Base-by-base conservation (phyloP, 37 sponge, comb jelly and placozoan species). In the Lycopodina hypogea region DNA sequence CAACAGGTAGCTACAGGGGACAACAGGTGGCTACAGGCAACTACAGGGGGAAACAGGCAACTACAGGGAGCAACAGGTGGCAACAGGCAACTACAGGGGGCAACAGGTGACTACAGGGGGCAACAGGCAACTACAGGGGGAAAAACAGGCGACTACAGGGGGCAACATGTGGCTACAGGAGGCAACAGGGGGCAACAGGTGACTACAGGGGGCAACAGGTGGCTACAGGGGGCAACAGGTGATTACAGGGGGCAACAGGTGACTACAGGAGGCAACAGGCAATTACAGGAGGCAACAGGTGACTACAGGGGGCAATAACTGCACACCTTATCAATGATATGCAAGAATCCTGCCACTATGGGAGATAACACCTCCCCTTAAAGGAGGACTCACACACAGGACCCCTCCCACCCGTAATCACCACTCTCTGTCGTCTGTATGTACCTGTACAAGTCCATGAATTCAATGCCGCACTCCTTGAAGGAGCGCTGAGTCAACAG, bases 381-480 rank as follows among this genome's bases (percentile, higher is more conserved):
- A n/a, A n/a, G n/a, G n/a, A n/a, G n/a, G n/a, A n/a, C n/a, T n/a
- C n/a, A n/a, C n/a, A n/a, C n/a, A n/a, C n/a, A n/a, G n/a, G n/a
- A 68, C 68, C 36, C 39, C 38, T 37, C 38, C 68, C 68, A 68
- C 68, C 68, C n/a, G n/a, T 28, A 67, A 58, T 45, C 9, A 58
- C 59, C 21, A 26, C 15, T 52, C 11, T 52, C 11, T 15, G 15
- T 18, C 15, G 15, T 52, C 24, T 22, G 19, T 2, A 34, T 67
- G 4, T 53, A 78, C 66, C 81, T 90, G 88, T 98, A 98, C 39
- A 98, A 87, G 81, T 98, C 99, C 99, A 98, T 98, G 82, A 98
- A 98, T 79, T 98, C 99, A 37, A 98, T 98, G 24, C 96, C 99
- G 71, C 88, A 87, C 89, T 98, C 99, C 65, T 98, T 98, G 89